Percentiles rank a stretch among this genome's conserved stretches.
Conservation (phyloP, 2,888 invertebrate genomes). For the Nowickia ferox region DNA sequence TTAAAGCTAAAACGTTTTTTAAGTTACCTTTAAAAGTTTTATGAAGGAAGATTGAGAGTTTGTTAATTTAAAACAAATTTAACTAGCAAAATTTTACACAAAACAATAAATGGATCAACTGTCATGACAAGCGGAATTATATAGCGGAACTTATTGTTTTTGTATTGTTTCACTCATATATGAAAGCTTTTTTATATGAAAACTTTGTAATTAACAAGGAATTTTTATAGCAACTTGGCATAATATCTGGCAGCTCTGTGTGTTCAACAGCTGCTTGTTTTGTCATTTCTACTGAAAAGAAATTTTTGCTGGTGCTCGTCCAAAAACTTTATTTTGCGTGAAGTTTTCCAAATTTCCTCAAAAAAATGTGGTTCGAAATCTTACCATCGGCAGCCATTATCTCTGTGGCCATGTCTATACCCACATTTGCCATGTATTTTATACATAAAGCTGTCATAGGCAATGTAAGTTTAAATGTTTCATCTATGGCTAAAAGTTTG, state of each 20-base stretch:
- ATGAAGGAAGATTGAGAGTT: neutral
- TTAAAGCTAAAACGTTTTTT: constrained; percentile 34
- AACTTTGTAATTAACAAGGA: neutral
- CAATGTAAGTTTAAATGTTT: constrained; percentile 85
- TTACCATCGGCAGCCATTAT: constrained; percentile 87
- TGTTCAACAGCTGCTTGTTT: constrained; percentile 45
- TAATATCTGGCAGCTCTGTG: neutral
- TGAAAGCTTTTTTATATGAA: constrained; percentile 18
- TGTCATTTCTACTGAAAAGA: neutral
- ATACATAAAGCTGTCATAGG: constrained; percentile 86
- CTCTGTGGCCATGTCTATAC: constrained; percentile 85
- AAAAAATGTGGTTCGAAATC: constrained; percentile 89
- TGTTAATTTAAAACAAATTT: constrained; percentile 44
- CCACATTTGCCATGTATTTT: constrained; percentile 86
- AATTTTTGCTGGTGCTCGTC: neutral
- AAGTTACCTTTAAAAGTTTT: constrained; percentile 24
- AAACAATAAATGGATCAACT: constrained; percentile 59
- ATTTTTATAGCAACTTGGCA: neutral
- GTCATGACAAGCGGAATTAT: constrained; percentile 71
- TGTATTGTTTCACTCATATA: constrained; percentile 5
- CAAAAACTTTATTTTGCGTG: constrained; percentile 22
- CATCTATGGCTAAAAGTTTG: constrained; percentile 25
- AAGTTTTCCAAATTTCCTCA: constrained; percentile 9
- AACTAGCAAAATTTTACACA: constrained; percentile 43
- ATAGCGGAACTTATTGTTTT: constrained; percentile 61